These are phyloP conservation scores for Notiomystis cincta DNA, from an alignment of 2,113 vertebrate genomes.

Conservation along the genomic window DNA sequence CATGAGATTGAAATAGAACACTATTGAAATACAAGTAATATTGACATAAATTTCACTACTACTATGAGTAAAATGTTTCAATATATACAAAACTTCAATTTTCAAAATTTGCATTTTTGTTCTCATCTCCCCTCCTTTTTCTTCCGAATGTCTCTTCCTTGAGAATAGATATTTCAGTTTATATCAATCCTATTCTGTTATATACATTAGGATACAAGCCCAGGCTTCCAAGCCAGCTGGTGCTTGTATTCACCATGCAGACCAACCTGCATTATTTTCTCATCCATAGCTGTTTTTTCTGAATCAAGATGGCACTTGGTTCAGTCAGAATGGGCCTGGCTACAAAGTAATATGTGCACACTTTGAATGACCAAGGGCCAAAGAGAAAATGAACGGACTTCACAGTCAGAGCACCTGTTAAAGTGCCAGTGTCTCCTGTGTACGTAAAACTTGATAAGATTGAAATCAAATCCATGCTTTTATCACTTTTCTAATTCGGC, in stretches of 20 bases:
- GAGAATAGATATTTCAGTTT: not conserved
- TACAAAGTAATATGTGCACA: not conserved
- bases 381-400: not conserved
- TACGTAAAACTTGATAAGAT: not conserved
- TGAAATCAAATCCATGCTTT: not conserved
- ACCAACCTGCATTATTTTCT: not conserved
- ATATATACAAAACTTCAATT: not conserved
- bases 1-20: not conserved
- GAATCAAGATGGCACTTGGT: not conserved
- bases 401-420: not conserved
- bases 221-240: not conserved
- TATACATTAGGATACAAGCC: not conserved
- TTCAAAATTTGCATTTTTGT: not conserved
- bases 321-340: not conserved
- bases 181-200: not conserved
- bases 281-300: not conserved
- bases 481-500: not conserved
- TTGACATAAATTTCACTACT: not conserved
- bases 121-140: not conserved
- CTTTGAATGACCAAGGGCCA: not conserved
- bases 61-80: not conserved
- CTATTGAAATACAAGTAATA: not conserved
- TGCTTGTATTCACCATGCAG: not conserved
- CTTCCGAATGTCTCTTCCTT: not conserved
- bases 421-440: not conserved